These are phyloP conservation scores for Drosophila melanica DNA, from an alignment of 1,140 invertebrate genomes.

Conservation along the genomic window DNA sequence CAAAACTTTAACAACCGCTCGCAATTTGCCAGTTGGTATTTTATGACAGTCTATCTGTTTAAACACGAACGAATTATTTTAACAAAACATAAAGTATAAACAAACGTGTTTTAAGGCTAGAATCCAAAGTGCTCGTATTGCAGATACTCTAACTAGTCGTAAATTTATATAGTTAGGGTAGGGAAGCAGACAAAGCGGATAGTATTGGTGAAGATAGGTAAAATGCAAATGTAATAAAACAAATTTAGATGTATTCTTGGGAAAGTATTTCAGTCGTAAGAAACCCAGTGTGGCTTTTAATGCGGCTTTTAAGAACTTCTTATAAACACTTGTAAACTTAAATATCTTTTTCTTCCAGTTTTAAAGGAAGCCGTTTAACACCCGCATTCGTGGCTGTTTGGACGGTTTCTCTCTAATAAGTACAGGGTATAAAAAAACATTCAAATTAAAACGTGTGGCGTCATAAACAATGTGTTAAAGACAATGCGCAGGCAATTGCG, in stretches of 20 bases:
- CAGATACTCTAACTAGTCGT: conserved; percentile 1
- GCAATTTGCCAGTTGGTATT: conserved; percentile 19
- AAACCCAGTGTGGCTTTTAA: too few relatives aligned
- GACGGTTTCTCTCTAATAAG: too few relatives aligned
- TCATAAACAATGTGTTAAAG: neutral
- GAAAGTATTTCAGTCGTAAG: too few relatives aligned
- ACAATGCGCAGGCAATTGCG: conserved; percentile 10
- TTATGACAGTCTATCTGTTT: conserved; percentile 37
- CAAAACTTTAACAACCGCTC: conserved; percentile 65
- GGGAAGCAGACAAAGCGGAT: too few relatives aligned
- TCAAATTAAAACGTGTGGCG: neutral
- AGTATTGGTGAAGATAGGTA: too few relatives aligned
- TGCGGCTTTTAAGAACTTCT: too few relatives aligned
- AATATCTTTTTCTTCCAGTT: too few relatives aligned
- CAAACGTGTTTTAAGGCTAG: conserved; percentile 1
- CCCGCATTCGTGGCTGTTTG: too few relatives aligned
- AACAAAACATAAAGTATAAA: conserved; percentile 24
- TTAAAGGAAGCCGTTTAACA: too few relatives aligned
- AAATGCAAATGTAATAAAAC: too few relatives aligned
- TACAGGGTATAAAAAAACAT: neutral
- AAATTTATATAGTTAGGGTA: neutral
- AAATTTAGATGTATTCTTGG: too few relatives aligned
- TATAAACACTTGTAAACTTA: too few relatives aligned
- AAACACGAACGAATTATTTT: conserved; percentile 14
- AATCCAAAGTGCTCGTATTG: neutral